These are phyloP conservation scores for Leptatherina wallacei DNA, from an alignment of 2,797 vertebrate genomes.

Conservation along the genomic window DNA sequence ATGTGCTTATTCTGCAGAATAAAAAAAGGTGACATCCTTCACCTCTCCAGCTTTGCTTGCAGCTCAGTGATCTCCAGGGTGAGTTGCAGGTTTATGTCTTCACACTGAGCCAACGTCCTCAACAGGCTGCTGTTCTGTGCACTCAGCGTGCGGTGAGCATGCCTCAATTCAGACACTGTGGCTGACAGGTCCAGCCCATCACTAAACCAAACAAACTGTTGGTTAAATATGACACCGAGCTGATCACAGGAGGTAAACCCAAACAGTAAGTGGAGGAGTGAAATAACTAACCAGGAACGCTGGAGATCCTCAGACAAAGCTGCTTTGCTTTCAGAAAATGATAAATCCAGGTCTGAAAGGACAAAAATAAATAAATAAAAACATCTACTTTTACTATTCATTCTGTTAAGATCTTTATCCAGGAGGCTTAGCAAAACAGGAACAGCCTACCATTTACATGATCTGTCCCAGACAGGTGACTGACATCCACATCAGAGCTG, in stretches of 20 bases:
- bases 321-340: slow-evolving; percentile 59
- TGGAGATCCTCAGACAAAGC: slow-evolving; percentile 61
- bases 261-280: slow-evolving; percentile 6
- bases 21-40: slow-evolving; percentile 3
- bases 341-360: slow-evolving; percentile 69
- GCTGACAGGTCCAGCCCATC: slow-evolving; percentile 70
- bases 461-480: slow-evolving; percentile 47
- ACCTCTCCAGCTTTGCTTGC: slow-evolving; percentile 79
- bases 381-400: neutral
- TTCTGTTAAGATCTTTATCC: slow-evolving; percentile 1
- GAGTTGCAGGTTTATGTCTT: slow-evolving; percentile 83
- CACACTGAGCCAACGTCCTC: slow-evolving; percentile 79
- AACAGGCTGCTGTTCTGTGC: slow-evolving; percentile 81
- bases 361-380: slow-evolving; percentile 22
- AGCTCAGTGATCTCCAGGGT: slow-evolving; percentile 80
- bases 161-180: slow-evolving; percentile 77
- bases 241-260: slow-evolving; percentile 14
- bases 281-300: slow-evolving; percentile 76
- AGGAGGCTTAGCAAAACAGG: slow-evolving; percentile 4
- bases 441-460: slow-evolving; percentile 66
- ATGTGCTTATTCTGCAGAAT: neutral
- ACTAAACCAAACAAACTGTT: slow-evolving; percentile 59
- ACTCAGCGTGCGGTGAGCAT: slow-evolving; percentile 71
- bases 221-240: neutral
- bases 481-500: slow-evolving; percentile 66